Evolutionary conservation across 2,888 invertebrate species (phyloP).

Genomic region (Nomada goodeniana): DNA sequence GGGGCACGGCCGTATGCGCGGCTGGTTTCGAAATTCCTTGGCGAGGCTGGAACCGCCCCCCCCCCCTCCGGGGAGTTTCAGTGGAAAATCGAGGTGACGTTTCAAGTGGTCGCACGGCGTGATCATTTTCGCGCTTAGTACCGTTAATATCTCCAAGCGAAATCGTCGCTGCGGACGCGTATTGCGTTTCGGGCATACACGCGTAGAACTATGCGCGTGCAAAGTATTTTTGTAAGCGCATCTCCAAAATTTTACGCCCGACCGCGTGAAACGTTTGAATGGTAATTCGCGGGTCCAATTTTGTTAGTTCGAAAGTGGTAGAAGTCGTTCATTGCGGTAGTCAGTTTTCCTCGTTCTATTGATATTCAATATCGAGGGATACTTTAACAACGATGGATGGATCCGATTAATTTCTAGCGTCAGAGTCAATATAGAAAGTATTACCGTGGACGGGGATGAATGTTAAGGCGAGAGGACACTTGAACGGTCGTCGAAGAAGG

Average conservation of each 20-base stretch:
- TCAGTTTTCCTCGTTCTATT: background rate
- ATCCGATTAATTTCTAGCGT: slow-evolving; percentile 32
- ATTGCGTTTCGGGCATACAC: too few species aligned
- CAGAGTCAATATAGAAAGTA: background rate
- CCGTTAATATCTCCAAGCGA: too few species aligned
- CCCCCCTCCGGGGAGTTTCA: slow-evolving; percentile 3
- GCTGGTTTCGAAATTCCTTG: slow-evolving; percentile 44
- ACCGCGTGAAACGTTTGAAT: too few species aligned
- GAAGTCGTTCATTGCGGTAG: too few species aligned
- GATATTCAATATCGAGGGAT: background rate
- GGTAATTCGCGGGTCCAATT: too few species aligned
- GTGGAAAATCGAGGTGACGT: slow-evolving; percentile 43
- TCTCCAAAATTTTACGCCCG: too few species aligned
- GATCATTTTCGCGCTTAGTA: background rate
- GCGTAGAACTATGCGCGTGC: too few species aligned
- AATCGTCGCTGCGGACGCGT: too few species aligned
- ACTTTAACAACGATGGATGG: background rate
- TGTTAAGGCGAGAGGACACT: slow-evolving; percentile 12
- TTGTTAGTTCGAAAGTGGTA: too few species aligned
- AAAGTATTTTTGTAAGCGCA: too few species aligned
- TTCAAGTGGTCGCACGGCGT: slow-evolving; percentile 34
- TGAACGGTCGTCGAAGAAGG: slow-evolving; percentile 9
- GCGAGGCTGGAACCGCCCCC: background rate
- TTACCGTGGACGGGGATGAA: slow-evolving; percentile 11
- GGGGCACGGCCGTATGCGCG: slow-evolving; percentile 2